Evolutionary conservation across 2,797 vertebrate species (phyloP).

Genomic region (Sylvilagus floridanus): DNA sequence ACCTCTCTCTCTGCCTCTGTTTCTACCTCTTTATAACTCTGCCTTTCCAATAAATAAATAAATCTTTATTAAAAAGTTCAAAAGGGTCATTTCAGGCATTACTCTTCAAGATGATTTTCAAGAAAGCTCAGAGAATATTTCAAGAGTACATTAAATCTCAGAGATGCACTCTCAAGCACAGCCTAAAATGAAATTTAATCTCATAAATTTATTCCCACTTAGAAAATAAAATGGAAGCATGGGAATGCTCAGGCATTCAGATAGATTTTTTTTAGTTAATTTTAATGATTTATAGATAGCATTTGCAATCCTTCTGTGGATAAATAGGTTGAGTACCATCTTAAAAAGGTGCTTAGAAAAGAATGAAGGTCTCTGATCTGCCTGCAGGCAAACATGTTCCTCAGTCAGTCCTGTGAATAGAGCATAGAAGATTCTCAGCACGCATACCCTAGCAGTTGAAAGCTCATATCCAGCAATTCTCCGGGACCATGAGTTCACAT

Average conservation of each 20-base stretch:
- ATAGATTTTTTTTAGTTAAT: constrained; percentile 61
- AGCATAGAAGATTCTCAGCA: not conserved
- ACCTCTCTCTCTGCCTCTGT: no score
- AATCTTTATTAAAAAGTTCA: not conserved
- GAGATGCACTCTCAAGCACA: not conserved
- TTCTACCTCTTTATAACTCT: no score
- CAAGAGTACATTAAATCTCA: constrained; percentile 36
- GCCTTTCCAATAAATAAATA: no score
- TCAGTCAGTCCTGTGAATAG: not conserved
- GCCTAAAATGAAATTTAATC: constrained; percentile 39
- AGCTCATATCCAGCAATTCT: not conserved
- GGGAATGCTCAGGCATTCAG: not conserved
- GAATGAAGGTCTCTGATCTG: not conserved
- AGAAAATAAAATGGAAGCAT: constrained; percentile 12
- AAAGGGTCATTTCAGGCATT: not conserved
- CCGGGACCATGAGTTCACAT: not conserved
- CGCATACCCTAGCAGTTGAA: not conserved
- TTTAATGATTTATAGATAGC: constrained; percentile 47
- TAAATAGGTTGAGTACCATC: constrained; percentile 11
- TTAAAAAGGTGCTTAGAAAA: not conserved
- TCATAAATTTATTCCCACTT: constrained; percentile 10
- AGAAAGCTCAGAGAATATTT: constrained; percentile 13
- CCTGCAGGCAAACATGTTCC: not conserved
- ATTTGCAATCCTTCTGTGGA: not conserved
- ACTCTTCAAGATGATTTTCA: not conserved